Percentiles rank a stretch among this genome's conserved stretches.
phyloP scores from a whole-genome alignment of 2,888 invertebrate genomes.

The Chymomyza fuscimana region DNA sequence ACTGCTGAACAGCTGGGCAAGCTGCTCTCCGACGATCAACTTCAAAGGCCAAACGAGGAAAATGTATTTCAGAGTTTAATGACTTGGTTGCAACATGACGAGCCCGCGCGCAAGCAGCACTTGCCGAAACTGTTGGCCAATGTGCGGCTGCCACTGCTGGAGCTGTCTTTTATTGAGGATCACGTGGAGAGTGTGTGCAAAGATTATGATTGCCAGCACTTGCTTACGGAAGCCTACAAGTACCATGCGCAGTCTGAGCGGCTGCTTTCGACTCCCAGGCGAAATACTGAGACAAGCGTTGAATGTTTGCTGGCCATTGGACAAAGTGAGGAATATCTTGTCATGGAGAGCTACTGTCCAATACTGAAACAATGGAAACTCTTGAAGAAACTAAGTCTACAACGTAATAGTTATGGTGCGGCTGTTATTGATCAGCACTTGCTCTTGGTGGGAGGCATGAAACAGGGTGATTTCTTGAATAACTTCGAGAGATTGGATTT shows the following conservation, averaged over 20 bases:
- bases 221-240: background rate
- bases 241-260: slow-evolving; percentile 76
- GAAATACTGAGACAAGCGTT: no score
- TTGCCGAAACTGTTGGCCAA: slow-evolving; percentile 89
- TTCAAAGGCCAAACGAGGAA: slow-evolving; percentile 95
- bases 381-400: background rate
- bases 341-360: background rate
- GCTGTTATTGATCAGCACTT: no score
- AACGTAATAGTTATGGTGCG: background rate
- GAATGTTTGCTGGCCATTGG: no score
- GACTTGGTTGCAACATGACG: slow-evolving; percentile 91
- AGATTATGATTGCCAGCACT: background rate
- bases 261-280: no score
- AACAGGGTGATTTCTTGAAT: no score
- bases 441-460: background rate
- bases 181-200: background rate
- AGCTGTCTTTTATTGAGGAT: background rate
- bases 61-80: slow-evolving; percentile 93
- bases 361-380: background rate
- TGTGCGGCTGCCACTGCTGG: slow-evolving; percentile 69
- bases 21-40: slow-evolving; percentile 91
- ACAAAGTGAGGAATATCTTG: background rate
- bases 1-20: slow-evolving; percentile 89
- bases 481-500: no score
- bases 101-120: slow-evolving; percentile 84